A percentile compares a stretch with the other conserved stretches of the same genome.
Conservation (phyloP, 2,113 vertebrate genomes). For the Odocoileus hemionus region DNA sequence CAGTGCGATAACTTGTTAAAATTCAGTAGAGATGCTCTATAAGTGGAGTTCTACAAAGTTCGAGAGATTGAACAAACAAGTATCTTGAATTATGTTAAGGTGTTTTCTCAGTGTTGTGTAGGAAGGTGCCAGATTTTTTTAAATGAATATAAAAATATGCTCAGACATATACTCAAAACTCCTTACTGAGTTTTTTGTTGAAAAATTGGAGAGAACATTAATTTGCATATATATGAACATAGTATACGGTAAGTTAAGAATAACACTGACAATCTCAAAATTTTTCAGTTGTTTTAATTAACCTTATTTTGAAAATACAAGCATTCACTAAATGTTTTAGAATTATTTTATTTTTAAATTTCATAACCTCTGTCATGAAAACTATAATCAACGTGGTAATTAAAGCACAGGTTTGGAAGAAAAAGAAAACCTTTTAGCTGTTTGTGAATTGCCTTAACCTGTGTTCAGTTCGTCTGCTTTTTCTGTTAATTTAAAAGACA, state of each 20-base stretch:
- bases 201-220: neutral
- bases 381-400: neutral
- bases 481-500: neutral
- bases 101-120: neutral
- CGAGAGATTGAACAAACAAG: constrained; percentile 36
- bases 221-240: neutral
- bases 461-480: neutral
- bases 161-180: neutral
- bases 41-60: constrained; percentile 74
- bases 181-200: neutral
- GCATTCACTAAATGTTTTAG: neutral
- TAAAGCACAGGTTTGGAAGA: constrained; percentile 29
- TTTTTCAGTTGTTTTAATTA: neutral
- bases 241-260: neutral
- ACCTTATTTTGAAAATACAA: constrained; percentile 6
- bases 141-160: constrained; percentile 4
- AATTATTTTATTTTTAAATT: constrained; percentile 19
- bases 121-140: neutral
- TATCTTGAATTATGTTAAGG: constrained; percentile 25
- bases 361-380: neutral
- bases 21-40: neutral
- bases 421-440: neutral
- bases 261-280: neutral
- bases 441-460: neutral
- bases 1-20: neutral